Evolutionary conservation across 92 coral and sea anemone species (phyloP).

Genomic region (Bergia puertoricense): DNA sequence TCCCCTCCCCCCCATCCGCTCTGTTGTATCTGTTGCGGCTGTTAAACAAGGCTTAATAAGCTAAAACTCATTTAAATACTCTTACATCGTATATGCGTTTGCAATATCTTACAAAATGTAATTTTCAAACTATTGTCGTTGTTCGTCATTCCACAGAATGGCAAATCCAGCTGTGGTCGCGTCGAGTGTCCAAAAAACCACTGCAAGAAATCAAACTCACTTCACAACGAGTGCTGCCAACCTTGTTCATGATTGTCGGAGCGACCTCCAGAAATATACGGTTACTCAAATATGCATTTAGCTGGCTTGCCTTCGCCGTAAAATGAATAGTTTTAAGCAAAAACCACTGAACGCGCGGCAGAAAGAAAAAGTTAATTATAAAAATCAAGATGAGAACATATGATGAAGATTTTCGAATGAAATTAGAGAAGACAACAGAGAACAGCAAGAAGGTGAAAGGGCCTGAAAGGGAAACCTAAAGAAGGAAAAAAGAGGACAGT

Average conservation of each 20-base stretch:
- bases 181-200: slow-evolving; percentile 71
- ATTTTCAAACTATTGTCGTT: background rate
- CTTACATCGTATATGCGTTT: too few relatives aligned
- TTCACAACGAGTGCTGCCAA: slow-evolving; percentile 60
- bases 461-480: too few relatives aligned
- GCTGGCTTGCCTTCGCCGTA: background rate
- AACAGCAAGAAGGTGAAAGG: background rate
- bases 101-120: background rate
- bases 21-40: background rate
- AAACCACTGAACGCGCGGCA: background rate
- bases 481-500: background rate
- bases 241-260: slow-evolving; percentile 50
- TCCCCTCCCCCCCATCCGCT: too few relatives aligned
- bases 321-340: background rate
- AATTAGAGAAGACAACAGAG: background rate
- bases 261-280: background rate
- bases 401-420: background rate
- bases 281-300: background rate
- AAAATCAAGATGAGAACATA: background rate
- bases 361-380: background rate
- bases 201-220: slow-evolving; percentile 59
- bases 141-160: slow-evolving; percentile 50
- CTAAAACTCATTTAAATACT: background rate
- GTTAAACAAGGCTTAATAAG: background rate
- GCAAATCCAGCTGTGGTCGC: slow-evolving; percentile 60